Base-by-base conservation (phyloP, 2,797 vertebrate genomes). In the Sus cebifrons region DNA sequence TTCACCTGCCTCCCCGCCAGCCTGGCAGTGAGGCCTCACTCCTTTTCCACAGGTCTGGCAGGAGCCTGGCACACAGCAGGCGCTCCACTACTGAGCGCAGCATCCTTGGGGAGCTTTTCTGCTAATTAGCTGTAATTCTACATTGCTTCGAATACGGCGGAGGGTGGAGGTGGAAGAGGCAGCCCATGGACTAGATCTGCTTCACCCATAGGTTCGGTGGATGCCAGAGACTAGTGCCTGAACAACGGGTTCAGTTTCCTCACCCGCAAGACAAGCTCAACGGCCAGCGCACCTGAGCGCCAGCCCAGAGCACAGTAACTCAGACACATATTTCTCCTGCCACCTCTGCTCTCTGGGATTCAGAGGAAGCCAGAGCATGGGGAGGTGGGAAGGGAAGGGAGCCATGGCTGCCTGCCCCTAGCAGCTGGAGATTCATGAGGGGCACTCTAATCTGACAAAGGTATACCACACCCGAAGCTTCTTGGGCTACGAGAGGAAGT, bases 381-480 rank as follows among this genome's bases (percentile, higher is more conserved):
- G 14, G 21, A 81, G 17, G 54, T 5, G 2, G 68, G 58, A 52
- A 65, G 79, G 74, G 52, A 2, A 1, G n/a, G 23, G 94, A 68
- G 75, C 86, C 29, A 20, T 73, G 74, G n/a, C 87, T 93, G 96
- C 1, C 36, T 36, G 1, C 20, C 73, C 60, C 27, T 49, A 81
- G 81, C 36, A 91, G 83, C 81, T 62, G 77, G 74, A 86, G 64
- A 73, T 27, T 98, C 89, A 70, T 23, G 84, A 94, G 82, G 52
- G 62, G 94, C 95, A 77, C 78, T 94, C 18, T 94, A 71, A 89
- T 78, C 74, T 29, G 12, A 82, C 68, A 67, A 86, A 60, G 86
- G 18, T 77, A 92, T 78, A 64, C 84, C 97, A 86, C 5, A 64
- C 65, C 92, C 4, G 4, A 89, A 92, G 87, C 70, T 64, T 71